These are phyloP conservation scores for Drosophila picticornis DNA, from an alignment of 2,888 invertebrate genomes.

Conservation along the genomic window DNA sequence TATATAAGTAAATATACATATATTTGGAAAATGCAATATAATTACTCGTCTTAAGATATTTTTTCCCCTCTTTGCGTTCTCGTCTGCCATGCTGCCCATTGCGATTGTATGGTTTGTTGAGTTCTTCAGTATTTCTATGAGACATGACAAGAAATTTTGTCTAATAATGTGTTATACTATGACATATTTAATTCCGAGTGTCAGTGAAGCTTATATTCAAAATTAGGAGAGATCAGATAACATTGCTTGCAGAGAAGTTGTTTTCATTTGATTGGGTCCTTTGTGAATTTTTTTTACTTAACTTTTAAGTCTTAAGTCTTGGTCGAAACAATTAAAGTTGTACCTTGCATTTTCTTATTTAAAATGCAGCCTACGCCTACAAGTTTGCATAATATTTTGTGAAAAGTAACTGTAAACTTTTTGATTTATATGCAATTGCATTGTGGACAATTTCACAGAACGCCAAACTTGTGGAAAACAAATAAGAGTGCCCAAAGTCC, in stretches of 20 bases:
- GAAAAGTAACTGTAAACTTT: conserved; percentile 57
- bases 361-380: conserved; percentile 22
- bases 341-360: background rate
- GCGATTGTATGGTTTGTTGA: background rate
- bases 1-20: too few relatives aligned
- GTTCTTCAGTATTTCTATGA: background rate
- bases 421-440: conserved; percentile 69
- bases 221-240: background rate
- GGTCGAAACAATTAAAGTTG: background rate
- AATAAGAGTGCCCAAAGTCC: background rate
- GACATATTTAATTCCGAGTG: background rate
- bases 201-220: background rate
- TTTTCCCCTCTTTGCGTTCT: conserved; percentile 16
- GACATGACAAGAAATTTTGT: background rate
- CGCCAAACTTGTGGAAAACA: conserved; percentile 49
- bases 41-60: conserved; percentile 53
- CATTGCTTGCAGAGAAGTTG: background rate
- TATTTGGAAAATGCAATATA: rapidly evolving
- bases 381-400: conserved; percentile 54
- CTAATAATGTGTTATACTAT: background rate
- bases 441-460: conserved; percentile 59
- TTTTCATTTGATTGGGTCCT: background rate
- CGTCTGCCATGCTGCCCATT: background rate
- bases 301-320: background rate
- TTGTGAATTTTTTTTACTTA: background rate